Percentiles rank a stretch among this genome's conserved stretches.
Evolutionary conservation across 1,140 invertebrate genomes (phyloP).

Genomic region (Tribolium madens): DNA sequence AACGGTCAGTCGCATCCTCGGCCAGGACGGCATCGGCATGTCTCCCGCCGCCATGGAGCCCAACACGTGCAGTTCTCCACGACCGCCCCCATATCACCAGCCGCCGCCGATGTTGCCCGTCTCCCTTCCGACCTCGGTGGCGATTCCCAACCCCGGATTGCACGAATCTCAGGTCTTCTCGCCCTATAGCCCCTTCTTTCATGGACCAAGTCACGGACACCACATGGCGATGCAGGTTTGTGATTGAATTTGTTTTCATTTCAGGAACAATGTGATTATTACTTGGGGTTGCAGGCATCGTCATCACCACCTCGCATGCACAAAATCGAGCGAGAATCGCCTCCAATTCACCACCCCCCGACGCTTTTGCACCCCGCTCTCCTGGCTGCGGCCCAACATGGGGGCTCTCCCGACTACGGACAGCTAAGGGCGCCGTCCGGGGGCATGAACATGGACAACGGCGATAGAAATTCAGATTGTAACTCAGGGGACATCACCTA

Average conservation of each 20-base stretch:
- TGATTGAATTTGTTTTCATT: conserved; percentile 23
- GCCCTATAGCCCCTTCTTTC: conserved; percentile 89
- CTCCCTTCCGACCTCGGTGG: conserved; percentile 91
- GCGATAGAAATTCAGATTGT: conserved; percentile 87
- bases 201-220: conserved; percentile 69
- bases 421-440: conserved; percentile 70
- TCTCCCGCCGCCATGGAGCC: conserved; percentile 69
- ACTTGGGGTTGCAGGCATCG: conserved; percentile 63
- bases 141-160: conserved; percentile 95
- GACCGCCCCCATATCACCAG: conserved; percentile 79
- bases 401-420: conserved; percentile 81
- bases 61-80: conserved; percentile 71
- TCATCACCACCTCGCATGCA: conserved; percentile 70
- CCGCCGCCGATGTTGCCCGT: conserved; percentile 87
- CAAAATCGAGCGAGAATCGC: conserved; percentile 80
- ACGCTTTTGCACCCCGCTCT: conserved; percentile 84
- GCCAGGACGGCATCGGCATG: conserved; percentile 80
- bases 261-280: conserved; percentile 28
- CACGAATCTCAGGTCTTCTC: conserved; percentile 95
- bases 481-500: conserved; percentile 88
- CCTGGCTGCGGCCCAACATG: conserved; percentile 82
- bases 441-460: conserved; percentile 77
- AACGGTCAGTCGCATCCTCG: conserved; percentile 87
- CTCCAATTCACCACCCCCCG: conserved; percentile 82
- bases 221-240: conserved; percentile 68